Base-by-base conservation (phyloP, 2,888 invertebrate genomes). In the Pedicia rivosa region DNA sequence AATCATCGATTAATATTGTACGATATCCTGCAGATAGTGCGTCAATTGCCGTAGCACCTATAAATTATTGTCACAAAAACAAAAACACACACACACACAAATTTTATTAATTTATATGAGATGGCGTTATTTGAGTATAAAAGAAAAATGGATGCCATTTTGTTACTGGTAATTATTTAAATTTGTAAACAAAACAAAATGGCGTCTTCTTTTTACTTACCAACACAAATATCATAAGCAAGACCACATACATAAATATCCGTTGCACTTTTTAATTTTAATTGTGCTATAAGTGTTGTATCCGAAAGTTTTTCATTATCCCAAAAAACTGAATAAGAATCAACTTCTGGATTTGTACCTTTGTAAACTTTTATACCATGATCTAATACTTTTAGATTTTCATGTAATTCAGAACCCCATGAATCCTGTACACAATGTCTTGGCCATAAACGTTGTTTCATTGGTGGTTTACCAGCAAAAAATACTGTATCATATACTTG, bases 301-400 rank as follows among this genome's bases (percentile, higher is more conserved):
- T 88, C 79, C 2, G 82, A 79, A 42, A 84, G 64, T 60, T 87
- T 88, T 63, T 86, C 84, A 64, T 97, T 97, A 64, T 97, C 95
- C 86, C 90, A 92, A 68, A 97, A 97, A 31, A 92, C 95, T 0
- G 94, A 94, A 62, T 97, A 97, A 2, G 92, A 91, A 62, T 97
- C 97, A 39, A 95, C 84, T 47, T 91, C 87, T 0, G 94, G 81
- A 62, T 91, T 84, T 2, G 83, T 87, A 27, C 95, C 95, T 57
- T 90, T 90, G 63, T 84, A 83, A 36, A 90, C 76, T 56, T 83
- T 81, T 34, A 82, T 70, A 4, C 79, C 77, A 39, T 73, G 71
- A 6, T 83, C 79, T 27, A 75, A 67, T 50, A 81, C 81, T 67
- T 83, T 88, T 1, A 97, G 65, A 50, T 91, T 82, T 50, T 79